Percentiles rank a stretch among this genome's conserved stretches.
phyloP scores from a whole-genome alignment of 2,888 invertebrate species.

The Drosophila barbarae region DNA sequence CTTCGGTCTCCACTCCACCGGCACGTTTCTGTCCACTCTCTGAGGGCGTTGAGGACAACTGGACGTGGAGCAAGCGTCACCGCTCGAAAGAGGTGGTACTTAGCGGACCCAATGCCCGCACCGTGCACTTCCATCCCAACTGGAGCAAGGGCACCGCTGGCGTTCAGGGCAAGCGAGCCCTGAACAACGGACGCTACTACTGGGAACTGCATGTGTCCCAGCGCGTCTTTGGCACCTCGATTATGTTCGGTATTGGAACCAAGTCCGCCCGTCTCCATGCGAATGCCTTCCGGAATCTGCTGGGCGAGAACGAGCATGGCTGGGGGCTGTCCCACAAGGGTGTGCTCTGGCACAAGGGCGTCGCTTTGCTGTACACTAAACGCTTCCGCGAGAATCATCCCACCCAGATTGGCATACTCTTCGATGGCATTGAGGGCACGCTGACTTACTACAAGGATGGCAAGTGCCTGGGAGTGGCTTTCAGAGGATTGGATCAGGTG shows the following conservation, averaged over 20 bases:
- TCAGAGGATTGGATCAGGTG: constrained; percentile 83
- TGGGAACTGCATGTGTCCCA: constrained; percentile 85
- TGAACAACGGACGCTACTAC: constrained; percentile 84
- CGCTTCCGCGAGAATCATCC: constrained; percentile 86
- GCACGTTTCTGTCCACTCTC: constrained; percentile 63
- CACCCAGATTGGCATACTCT: constrained; percentile 85
- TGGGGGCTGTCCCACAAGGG: constrained; percentile 89
- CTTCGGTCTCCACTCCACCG: neutral
- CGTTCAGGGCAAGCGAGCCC: constrained; percentile 83
- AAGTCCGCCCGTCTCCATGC: constrained; percentile 82
- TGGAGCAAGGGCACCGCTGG: constrained; percentile 89
- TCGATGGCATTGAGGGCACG: constrained; percentile 85
- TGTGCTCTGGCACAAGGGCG: constrained; percentile 84
- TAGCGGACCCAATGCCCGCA: constrained; percentile 81
- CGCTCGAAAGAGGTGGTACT: constrained; percentile 82
- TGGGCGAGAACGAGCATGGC: constrained; percentile 86
- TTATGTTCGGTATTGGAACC: constrained; percentile 87
- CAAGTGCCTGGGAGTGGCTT: constrained; percentile 85
- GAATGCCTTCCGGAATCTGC: constrained; percentile 85
- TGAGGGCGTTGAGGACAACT: constrained; percentile 83
- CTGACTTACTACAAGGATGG: constrained; percentile 87
- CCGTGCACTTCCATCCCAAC: constrained; percentile 87
- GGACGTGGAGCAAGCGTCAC: constrained; percentile 85
- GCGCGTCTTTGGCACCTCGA: constrained; percentile 86
- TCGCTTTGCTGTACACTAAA: constrained; percentile 83